Conservation (phyloP, 2,113 vertebrate species). For the Erythrocercus mccallii region DNA sequence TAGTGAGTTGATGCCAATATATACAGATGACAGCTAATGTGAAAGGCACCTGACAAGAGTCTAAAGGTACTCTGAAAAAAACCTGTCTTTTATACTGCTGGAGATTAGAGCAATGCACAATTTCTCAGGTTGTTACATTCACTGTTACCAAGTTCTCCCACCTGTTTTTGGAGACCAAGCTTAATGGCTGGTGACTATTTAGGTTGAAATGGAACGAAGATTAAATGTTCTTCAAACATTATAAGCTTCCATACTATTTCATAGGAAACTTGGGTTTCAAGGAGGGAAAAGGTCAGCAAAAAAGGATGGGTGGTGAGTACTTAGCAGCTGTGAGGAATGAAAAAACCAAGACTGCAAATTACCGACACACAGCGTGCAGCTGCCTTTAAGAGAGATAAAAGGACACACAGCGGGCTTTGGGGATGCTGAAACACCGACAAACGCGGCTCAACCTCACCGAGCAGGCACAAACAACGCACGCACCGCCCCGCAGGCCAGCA, state of each 20-base stretch:
- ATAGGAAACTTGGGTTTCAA: neutral
- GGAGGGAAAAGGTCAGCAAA: neutral
- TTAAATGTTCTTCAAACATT: neutral
- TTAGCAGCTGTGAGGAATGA: accelerated
- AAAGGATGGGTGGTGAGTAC: neutral
- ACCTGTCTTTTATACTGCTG: neutral
- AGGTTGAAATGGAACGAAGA: neutral
- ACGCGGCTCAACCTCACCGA: neutral
- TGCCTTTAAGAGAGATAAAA: accelerated
- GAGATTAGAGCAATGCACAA: neutral
- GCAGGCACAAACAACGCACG: neutral
- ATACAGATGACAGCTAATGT: neutral
- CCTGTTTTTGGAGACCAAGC: neutral
- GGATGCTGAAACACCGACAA: neutral
- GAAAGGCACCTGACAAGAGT: neutral
- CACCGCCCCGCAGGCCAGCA: neutral
- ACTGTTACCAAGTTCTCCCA: neutral
- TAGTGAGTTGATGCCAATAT: neutral
- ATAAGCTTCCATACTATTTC: neutral
- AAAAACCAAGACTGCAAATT: no score
- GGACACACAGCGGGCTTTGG: accelerated
- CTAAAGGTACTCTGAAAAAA: neutral
- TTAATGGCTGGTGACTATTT: neutral
- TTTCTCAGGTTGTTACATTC: neutral
- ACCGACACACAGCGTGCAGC: accelerated